Conservation (phyloP, 2,113 vertebrate genomes). For the Hemibates koningsi region DNA sequence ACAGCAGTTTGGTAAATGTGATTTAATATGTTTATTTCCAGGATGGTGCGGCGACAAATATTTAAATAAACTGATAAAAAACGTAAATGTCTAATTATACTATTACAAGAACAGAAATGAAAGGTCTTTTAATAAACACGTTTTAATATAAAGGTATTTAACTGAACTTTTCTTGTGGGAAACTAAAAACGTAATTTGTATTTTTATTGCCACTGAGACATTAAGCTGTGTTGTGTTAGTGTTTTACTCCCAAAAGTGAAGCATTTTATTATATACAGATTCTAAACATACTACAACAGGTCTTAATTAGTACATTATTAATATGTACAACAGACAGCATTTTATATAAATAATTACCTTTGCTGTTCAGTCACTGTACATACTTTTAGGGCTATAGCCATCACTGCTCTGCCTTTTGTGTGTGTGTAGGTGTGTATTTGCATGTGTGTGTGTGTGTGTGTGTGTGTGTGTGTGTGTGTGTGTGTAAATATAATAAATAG, state of each 20-base stretch:
- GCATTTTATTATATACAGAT: not conserved
- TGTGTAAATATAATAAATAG: not conserved
- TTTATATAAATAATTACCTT: not conserved
- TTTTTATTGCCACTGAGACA: not conserved
- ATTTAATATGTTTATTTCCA: not conserved
- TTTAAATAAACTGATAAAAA: not conserved
- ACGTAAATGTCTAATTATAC: not conserved
- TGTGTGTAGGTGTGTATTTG: not conserved
- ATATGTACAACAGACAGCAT: not conserved
- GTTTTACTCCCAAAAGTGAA: not conserved
- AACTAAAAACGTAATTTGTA: not conserved
- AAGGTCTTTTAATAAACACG: not conserved
- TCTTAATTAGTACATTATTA: not conserved
- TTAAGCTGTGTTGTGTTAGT: not conserved
- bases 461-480: not conserved
- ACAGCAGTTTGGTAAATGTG: not conserved
- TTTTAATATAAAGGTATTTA: not conserved
- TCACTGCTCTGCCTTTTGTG: not conserved
- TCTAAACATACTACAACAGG: not conserved
- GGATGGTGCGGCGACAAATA: not conserved
- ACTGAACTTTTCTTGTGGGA: not conserved
- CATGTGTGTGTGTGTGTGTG: too few species aligned
- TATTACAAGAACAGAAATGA: not conserved
- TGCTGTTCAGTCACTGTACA: not conserved
- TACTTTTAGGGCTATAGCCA: not conserved